phyloP scores from a whole-genome alignment of 2,113 vertebrate species.

The Burhinus oedicnemus region DNA sequence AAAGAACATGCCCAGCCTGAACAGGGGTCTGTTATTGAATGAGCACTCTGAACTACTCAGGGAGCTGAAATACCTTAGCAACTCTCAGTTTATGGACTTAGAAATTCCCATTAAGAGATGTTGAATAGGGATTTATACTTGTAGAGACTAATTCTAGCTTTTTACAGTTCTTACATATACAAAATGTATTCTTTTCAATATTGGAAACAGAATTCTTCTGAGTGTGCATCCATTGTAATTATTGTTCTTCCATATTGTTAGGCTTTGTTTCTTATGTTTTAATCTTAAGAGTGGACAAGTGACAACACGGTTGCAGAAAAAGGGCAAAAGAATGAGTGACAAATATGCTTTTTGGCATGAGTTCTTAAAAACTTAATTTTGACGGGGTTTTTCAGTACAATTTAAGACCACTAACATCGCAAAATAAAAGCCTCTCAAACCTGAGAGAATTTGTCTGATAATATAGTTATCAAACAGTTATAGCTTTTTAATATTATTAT shows the following conservation, averaged over 20 bases:
- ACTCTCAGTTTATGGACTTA: not conserved
- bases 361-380: not conserved
- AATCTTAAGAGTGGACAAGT: not conserved
- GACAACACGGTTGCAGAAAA: not conserved
- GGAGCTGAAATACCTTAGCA: not conserved
- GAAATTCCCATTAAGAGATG: not conserved
- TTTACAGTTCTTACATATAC: not conserved
- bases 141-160: not conserved
- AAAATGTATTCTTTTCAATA: not conserved
- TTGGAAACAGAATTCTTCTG: not conserved
- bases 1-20: not conserved
- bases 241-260: not conserved
- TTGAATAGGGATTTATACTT: not conserved
- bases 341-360: not conserved
- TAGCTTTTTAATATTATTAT: not conserved
- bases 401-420: not conserved
- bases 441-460: accelerated
- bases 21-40: not conserved
- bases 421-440: not conserved
- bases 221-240: not conserved
- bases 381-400: accelerated
- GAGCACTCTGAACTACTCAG: not conserved
- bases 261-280: not conserved
- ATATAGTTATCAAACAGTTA: not conserved
- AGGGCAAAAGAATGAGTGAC: not conserved